phyloP scores from a whole-genome alignment of 2,113 vertebrate species.

The Ceuthmochares aereus region DNA sequence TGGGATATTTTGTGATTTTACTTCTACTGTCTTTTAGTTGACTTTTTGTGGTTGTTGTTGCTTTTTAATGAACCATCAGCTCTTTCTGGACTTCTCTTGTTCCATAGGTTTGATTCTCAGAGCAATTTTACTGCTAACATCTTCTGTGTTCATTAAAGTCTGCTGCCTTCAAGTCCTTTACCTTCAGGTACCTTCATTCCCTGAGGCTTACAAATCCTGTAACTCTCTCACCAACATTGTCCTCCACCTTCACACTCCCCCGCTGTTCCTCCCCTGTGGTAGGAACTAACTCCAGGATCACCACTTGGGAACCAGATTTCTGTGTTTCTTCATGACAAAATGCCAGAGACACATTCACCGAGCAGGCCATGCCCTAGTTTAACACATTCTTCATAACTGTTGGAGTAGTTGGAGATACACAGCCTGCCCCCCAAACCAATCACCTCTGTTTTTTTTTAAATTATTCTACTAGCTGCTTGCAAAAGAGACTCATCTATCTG shows the following conservation, averaged over 20 bases:
- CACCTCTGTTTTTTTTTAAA: not conserved
- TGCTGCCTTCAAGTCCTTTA: not conserved
- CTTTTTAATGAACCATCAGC: not conserved
- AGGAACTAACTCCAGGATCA: not conserved
- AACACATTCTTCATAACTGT: not conserved
- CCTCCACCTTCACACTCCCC: not conserved
- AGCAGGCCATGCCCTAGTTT: not conserved
- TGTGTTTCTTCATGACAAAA: not conserved
- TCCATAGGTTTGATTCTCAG: not conserved
- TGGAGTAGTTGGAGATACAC: not conserved
- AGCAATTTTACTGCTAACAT: not conserved
- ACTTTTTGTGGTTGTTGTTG: not conserved
- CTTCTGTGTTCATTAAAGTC: not conserved
- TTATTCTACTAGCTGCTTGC: not conserved
- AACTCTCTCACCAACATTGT: not conserved
- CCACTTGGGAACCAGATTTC: not conserved
- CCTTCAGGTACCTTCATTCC: not conserved
- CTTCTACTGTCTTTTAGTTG: not conserved
- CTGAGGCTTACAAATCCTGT: not conserved
- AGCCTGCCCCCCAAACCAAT: not conserved
- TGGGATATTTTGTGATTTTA: not conserved
- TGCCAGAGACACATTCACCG: not conserved
- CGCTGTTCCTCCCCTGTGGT: not conserved
- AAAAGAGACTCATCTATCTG: not conserved
- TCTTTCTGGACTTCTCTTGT: not conserved